A percentile compares a stretch with the other conserved stretches of the same genome.
These are phyloP conservation scores for Tetramorium simillimum DNA, from an alignment of 1,140 invertebrate species.

Conservation along the genomic window DNA sequence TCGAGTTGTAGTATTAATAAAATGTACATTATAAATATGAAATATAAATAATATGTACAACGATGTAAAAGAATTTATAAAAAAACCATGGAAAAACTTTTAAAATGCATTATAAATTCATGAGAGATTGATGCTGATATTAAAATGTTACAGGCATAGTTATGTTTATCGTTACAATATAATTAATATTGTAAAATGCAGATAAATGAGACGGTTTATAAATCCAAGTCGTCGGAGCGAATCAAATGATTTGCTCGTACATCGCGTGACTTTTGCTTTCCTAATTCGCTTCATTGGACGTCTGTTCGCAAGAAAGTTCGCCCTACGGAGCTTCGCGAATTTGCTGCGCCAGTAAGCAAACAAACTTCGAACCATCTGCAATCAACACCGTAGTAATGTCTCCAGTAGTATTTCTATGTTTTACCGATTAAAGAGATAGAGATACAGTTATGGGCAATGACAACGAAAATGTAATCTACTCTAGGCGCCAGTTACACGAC, in stretches of 20 bases:
- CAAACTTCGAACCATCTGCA: constrained; percentile 54
- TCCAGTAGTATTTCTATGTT: constrained; percentile 39
- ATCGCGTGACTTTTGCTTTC: constrained; percentile 28
- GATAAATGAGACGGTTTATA: background rate
- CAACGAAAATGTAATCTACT: constrained; percentile 51
- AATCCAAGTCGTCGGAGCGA: background rate
- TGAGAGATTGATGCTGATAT: background rate
- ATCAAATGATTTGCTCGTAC: constrained; percentile 10
- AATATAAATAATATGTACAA: background rate
- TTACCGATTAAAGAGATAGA: constrained; percentile 37
- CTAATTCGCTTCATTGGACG: constrained; percentile 34
- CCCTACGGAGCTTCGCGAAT: constrained; percentile 7
- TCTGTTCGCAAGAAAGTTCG: constrained; percentile 16
- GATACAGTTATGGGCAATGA: constrained; percentile 29
- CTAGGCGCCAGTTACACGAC: background rate
- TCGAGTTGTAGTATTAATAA: background rate
- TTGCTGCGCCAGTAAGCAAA: constrained; percentile 36
- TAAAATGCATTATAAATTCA: background rate
- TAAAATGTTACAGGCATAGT: background rate
- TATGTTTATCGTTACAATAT: background rate
- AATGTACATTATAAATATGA: background rate
- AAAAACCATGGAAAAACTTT: background rate
- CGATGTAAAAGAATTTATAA: background rate
- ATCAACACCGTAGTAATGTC: constrained; percentile 48
- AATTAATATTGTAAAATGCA: background rate